Conservation (phyloP, 2,797 vertebrate genomes). For the Gymnoscopelus microlampas region DNA sequence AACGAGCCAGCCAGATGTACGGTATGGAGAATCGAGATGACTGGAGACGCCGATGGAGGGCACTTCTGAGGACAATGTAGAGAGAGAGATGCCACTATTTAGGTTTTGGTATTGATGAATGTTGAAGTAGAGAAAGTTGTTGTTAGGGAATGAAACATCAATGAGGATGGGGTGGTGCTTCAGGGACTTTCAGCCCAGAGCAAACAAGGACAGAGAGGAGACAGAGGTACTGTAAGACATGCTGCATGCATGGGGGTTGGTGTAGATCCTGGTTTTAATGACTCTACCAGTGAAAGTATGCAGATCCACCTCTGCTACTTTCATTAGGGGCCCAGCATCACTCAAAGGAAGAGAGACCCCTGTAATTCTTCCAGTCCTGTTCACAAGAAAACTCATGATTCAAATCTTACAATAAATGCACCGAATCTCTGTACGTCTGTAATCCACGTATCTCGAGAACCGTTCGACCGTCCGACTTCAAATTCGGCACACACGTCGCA, state of each 20-base stretch:
- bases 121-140: not conserved
- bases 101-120: not conserved
- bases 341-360: conserved; percentile 45
- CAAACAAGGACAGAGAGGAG: conserved; percentile 46
- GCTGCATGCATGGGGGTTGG: conserved; percentile 36
- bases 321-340: conserved; percentile 77
- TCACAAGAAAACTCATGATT: conserved; percentile 17
- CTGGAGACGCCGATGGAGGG: too few species aligned
- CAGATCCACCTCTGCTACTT: conserved; percentile 75
- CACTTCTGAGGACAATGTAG: too few species aligned
- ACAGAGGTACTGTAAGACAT: conserved; percentile 34
- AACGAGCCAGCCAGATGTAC: too few species aligned
- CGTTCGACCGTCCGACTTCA: too few species aligned
- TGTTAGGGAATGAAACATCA: not conserved
- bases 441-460: too few species aligned
- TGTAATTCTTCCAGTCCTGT: conserved; percentile 45
- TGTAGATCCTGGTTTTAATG: conserved; percentile 64
- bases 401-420: too few species aligned
- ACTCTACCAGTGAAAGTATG: conserved; percentile 79
- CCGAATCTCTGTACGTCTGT: too few species aligned
- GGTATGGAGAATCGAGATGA: too few species aligned
- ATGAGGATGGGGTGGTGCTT: not conserved
- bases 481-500: too few species aligned
- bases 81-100: too few species aligned
- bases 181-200: conserved; percentile 27